Evolutionary conservation across 1,140 invertebrate genomes (phyloP), one percentile per base, ranked within the genome.

Genomic region (Conus betulinus): DNA sequence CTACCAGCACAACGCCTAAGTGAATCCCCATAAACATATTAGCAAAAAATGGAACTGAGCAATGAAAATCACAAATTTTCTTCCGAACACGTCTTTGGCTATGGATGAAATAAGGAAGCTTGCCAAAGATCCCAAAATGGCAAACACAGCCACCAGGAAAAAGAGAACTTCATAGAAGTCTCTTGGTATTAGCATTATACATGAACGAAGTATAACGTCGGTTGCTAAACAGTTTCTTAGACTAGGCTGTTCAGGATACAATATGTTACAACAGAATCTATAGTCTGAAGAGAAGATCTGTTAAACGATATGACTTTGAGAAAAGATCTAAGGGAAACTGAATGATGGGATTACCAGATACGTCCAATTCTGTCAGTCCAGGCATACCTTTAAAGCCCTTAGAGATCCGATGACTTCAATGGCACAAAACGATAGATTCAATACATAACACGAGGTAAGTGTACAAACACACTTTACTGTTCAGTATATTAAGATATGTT

Each of bases 21-120:
- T 63, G 60, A 63, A 11, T 13, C 93, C 93, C 2, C 92, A 91
- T 7, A 83, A 67, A 55, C 39, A 92, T 39, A 94, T 93, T 15
- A 93, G 91, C 20, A 91, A 85, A 91, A 85, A 55, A 63, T 94
- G 39, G 39, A 94, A 3, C 93, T 78, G 15, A 93, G 92, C 93
- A 93, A 93, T 17, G 92, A 27, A 13, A 92, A 13, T 63, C 11
- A 63, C 10, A 20, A 63, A 63, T 0, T 63, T 63, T 63, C 17
- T 20, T 4, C 60, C 60, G 17, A 20, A 13, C 17, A 63, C 60
- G 17, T 63, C 60, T 63, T 20, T 11, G 60, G 17, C 10, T 63
- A 4, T 63, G 1, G 11, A 15, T 20, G 91, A 51, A 60, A 88
- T 88, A 17, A 90, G 25, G 13, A 93, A 90, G 60, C 91, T 81